A percentile compares a stretch with the other conserved stretches of the same genome.
phyloP scores from a whole-genome alignment of 2,113 vertebrate genomes.

The Circaetus cinerascens region DNA sequence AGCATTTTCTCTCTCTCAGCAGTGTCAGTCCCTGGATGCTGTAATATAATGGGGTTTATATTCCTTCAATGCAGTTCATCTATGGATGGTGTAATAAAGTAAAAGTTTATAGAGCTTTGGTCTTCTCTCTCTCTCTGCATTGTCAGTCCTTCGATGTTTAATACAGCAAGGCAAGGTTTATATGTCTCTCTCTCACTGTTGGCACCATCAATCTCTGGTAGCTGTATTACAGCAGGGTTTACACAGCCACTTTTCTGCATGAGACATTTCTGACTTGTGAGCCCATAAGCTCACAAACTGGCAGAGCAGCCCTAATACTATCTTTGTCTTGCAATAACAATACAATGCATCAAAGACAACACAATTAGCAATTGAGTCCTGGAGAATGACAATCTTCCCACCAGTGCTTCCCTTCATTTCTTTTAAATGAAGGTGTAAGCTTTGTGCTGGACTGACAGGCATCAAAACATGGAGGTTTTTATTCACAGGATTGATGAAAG shows the following conservation, averaged over 20 bases:
- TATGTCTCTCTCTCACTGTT: constrained; percentile 56
- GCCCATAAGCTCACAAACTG: background rate
- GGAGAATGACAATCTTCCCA: background rate
- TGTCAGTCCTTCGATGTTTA: constrained; percentile 73
- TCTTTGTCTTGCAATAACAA: constrained; percentile 5
- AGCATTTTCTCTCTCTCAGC: constrained; percentile 55
- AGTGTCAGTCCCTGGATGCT: constrained; percentile 46
- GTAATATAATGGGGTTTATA: constrained; percentile 68
- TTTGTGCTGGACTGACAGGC: background rate
- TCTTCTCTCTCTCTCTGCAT: constrained; percentile 65
- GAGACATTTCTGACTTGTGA: constrained; percentile 56
- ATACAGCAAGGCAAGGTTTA: constrained; percentile 74
- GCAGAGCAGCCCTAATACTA: background rate
- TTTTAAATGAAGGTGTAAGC: background rate
- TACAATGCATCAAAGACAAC: background rate
- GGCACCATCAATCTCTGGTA: constrained; percentile 71
- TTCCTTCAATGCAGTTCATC: constrained; percentile 64
- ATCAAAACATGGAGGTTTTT: background rate
- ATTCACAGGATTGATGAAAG: background rate
- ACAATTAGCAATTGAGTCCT: background rate
- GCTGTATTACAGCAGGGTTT: constrained; percentile 66
- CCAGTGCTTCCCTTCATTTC: background rate
- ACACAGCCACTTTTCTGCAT: constrained; percentile 75
- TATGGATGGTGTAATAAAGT: constrained; percentile 71
- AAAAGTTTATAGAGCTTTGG: constrained; percentile 75